Evolutionary conservation across 2,888 invertebrate species (phyloP), one percentile per base, ranked within the genome.

Genomic region (Tetanocera ferruginea): DNA sequence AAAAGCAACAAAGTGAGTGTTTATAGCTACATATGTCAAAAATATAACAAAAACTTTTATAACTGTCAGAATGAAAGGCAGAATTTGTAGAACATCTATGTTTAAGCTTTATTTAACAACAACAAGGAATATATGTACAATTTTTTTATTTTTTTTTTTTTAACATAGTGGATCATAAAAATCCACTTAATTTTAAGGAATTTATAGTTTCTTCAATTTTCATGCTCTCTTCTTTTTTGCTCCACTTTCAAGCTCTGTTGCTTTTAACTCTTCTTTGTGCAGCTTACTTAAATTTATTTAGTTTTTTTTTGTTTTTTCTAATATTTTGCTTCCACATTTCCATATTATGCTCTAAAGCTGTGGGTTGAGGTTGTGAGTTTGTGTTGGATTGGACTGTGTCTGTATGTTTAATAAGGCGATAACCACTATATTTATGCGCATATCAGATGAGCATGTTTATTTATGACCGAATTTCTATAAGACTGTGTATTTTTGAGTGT

Each of bases 381-480:
- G 25, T 11, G 60, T n/a, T 28, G 60, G 11, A 1, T 43, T 14
- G 11, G 43, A 11, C 9, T 23, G 19, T 19, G 23, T 19, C 8
- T 43, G 67, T 23, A 28, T 71, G n/a, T 70, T 19, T 28, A 60
- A 37, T 57, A 72, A 72, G 57, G 31, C 72, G 37, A 72, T 11
- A 14, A 72, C 37, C 17, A 51, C 23, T 60, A n/a, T 72, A 72
- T 57, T 72, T 72, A 72, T 72, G 72, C 72, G 72, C 72, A 72
- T 72, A 37, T 72, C 57, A 72, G 19, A 72, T 72, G 60, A 72
- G 72, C 60, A 19, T 17, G 25, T 28, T 25, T 67, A 6, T 43
- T 43, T 67, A 37, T 34, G 62, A 31, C n/a, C 19, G 66, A 5
- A 14, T 4, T 34, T 67, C 17, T 67, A 37, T n/a, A 8, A n/a